Base-by-base conservation (phyloP, 2,888 invertebrate species). In the Ypsolopha sequella region DNA sequence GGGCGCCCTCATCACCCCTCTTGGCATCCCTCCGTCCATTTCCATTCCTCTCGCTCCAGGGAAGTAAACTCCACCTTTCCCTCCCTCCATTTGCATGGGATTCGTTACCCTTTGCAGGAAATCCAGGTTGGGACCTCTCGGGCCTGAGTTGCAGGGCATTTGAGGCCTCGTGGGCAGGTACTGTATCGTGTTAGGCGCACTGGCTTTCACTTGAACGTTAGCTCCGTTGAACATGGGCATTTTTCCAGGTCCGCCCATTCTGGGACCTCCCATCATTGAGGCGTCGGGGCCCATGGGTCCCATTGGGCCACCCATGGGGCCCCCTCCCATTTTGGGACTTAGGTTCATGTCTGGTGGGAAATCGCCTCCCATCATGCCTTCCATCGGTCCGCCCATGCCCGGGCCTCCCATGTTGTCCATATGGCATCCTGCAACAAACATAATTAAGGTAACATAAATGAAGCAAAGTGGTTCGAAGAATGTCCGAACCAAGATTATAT, bases 101-200 rank as follows among this genome's bases (percentile, higher is more conserved):
- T 94, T 94, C 14, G 96, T 92, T 66, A 94, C 96, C 54, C 96
- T 89, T 64, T 95, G 95, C 52, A 97, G 84, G 80, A 97, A 97
- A 66, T 97, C 96, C 57, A 97, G 86, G 78, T 95, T 94, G 41
- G 96, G 95, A 8, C 93, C 93, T 45, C 95, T 87, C 0, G 93
- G 93, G 51, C 89, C 91, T 36, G 89, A 86, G 55, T 89, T 89
- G 65, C 91, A 91, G 9, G 91, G 89, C 65, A 92, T 91, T 71
- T 96, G 96, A n/a, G 97, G 95, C 80, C 97, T 90, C 50, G 97
- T 95, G 24, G 98, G 98, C 76, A 98, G 90, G 88, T 98, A 98
- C 88, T 98, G 98, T 72, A 98, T 98, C 39, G 98, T 98, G 80
- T 98, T 98, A 0, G 98, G 98, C 9, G 98, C 97, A 76, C 95